Conservation (phyloP, 1,140 invertebrate species). For the Cotesia vestalis region DNA sequence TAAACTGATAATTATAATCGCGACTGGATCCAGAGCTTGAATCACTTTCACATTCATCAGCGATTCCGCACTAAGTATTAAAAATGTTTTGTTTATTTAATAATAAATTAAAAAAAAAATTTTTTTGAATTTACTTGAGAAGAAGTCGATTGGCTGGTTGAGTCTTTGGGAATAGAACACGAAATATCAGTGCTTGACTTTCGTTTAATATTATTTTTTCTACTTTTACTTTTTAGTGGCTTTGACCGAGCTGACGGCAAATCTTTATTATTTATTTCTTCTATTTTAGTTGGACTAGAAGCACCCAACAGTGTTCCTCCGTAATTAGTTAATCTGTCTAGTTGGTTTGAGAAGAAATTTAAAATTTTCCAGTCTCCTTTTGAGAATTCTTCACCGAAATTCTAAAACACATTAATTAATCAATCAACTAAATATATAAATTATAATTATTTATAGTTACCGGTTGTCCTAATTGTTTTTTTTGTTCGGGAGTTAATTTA, state of each 20-base stretch:
- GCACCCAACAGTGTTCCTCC: neutral
- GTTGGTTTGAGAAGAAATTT: neutral
- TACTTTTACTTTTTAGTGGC: neutral
- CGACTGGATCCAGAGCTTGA: neutral
- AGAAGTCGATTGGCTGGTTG: neutral
- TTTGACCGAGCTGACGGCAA: neutral
- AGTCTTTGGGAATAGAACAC: neutral
- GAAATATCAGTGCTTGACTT: neutral
- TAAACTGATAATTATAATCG: neutral
- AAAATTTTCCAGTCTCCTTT: slow-evolving; percentile 1
- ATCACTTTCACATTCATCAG: no score
- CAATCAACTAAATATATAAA: slow-evolving; percentile 1
- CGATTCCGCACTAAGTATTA: no score
- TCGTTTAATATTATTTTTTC: neutral
- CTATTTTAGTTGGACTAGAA: slow-evolving; percentile 5
- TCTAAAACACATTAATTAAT: neutral
- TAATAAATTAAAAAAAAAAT: no score
- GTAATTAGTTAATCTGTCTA: neutral
- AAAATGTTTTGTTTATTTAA: no score
- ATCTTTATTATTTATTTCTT: slow-evolving; percentile 20
- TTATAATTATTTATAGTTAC: slow-evolving; percentile 39
- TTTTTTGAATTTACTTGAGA: no score
- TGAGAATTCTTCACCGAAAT: slow-evolving; percentile 13
- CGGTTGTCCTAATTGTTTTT: slow-evolving; percentile 40
- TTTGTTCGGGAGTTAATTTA: slow-evolving; percentile 48